Evolutionary conservation across 2,113 vertebrate genomes (phyloP).

Genomic region (Turdus rufiventris): DNA sequence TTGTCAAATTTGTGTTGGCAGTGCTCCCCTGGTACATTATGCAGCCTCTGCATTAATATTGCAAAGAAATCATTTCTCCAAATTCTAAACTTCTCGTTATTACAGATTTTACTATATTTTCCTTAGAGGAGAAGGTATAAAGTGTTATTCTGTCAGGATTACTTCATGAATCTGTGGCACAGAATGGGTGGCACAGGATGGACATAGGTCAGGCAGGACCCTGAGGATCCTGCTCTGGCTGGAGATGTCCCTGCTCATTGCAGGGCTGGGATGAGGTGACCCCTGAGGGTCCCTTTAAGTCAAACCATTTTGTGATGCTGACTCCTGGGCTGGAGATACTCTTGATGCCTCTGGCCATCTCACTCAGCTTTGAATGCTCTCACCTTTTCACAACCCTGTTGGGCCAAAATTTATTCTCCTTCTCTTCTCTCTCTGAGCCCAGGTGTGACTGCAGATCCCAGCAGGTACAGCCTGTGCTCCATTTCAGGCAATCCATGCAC

Average conservation of each 20-base stretch:
- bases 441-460: background rate
- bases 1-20: background rate
- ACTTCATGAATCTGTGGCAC: background rate
- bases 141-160: fast-evolving
- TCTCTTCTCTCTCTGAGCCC: background rate
- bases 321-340: background rate
- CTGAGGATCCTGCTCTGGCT: fast-evolving
- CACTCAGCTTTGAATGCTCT: background rate
- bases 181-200: background rate
- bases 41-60: background rate
- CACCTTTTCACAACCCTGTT: background rate
- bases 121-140: background rate
- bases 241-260: background rate
- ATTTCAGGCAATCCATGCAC: background rate
- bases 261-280: fast-evolving
- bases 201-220: background rate
- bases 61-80: background rate
- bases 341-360: too few relatives aligned
- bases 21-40: background rate
- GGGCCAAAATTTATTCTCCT: background rate
- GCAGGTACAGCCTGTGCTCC: background rate
- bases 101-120: background rate
- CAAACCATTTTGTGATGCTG: background rate
- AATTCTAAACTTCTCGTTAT: background rate
- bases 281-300: background rate